Evolutionary conservation across 2,113 vertebrate genomes (phyloP).

Genomic region (Isurus oxyrinchus): DNA sequence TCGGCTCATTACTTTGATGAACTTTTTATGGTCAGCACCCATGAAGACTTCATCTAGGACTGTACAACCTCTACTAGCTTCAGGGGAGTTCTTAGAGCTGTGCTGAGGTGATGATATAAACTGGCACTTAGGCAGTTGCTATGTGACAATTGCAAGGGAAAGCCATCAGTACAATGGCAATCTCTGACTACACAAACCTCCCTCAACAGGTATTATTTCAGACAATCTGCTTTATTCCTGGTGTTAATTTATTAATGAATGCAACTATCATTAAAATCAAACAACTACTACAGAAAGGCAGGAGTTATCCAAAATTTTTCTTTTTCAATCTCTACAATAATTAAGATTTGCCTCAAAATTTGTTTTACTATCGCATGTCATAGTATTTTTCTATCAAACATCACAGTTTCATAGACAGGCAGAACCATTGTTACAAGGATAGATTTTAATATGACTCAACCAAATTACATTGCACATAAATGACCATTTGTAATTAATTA

Average conservation of each 20-base stretch:
- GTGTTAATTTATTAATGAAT: neutral
- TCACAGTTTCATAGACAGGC: neutral
- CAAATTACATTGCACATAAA: neutral
- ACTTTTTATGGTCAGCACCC: constrained; percentile 98
- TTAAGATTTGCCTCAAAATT: neutral
- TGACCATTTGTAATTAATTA: neutral
- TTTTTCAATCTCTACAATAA: neutral
- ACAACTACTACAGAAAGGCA: too few relatives aligned
- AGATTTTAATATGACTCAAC: neutral
- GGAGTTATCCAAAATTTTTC: neutral
- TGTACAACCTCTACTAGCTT: constrained; percentile 60
- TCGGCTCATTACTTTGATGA: constrained; percentile 99
- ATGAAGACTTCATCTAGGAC: constrained; percentile 85
- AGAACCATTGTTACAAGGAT: neutral
- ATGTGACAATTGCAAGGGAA: constrained; percentile 49
- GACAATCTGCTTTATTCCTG: neutral
- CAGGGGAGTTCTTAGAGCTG: constrained; percentile 57
- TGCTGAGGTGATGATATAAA: constrained; percentile 51
- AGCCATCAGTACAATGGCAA: constrained; percentile 45
- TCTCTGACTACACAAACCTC: constrained; percentile 52
- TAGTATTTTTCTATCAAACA: neutral
- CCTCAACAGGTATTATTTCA: constrained; percentile 60
- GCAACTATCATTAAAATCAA: neutral
- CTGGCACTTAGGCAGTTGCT: constrained; percentile 50
- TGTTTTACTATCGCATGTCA: neutral